Evolutionary conservation across 2,113 vertebrate genomes (phyloP).

Genomic region (Rhinoptilus africanus): DNA sequence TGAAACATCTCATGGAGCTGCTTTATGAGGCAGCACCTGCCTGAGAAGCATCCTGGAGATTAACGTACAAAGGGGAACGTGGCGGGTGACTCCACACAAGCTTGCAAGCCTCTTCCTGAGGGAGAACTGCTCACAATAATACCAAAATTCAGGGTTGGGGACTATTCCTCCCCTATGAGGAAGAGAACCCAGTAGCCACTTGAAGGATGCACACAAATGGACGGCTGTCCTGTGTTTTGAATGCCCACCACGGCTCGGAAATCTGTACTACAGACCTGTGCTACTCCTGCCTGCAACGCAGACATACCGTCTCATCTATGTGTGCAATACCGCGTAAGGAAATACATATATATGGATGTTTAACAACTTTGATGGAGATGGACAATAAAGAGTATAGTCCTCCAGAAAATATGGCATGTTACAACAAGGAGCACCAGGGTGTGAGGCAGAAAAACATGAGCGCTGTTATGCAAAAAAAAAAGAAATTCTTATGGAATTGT

Average conservation of each 20-base stretch:
- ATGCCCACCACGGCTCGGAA: neutral
- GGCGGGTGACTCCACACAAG: neutral
- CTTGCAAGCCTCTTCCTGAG: neutral
- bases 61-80: neutral
- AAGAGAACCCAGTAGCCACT: accelerated
- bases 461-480: neutral
- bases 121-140: neutral
- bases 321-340: neutral
- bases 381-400: neutral
- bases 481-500: too few relatives aligned
- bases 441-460: neutral
- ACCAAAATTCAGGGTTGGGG: neutral
- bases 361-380: neutral
- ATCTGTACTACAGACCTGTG: neutral
- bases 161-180: neutral
- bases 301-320: accelerated
- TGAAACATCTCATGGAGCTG: neutral
- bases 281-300: neutral
- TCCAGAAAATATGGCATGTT: neutral
- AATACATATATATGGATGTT: neutral
- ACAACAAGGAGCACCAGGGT: neutral
- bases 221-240: neutral
- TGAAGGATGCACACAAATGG: accelerated
- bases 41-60: neutral
- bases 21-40: neutral